A percentile compares a stretch with the other conserved stretches of the same genome.
Conservation (phyloP, 2,113 vertebrate species). For the Mormyrus iriodes region DNA sequence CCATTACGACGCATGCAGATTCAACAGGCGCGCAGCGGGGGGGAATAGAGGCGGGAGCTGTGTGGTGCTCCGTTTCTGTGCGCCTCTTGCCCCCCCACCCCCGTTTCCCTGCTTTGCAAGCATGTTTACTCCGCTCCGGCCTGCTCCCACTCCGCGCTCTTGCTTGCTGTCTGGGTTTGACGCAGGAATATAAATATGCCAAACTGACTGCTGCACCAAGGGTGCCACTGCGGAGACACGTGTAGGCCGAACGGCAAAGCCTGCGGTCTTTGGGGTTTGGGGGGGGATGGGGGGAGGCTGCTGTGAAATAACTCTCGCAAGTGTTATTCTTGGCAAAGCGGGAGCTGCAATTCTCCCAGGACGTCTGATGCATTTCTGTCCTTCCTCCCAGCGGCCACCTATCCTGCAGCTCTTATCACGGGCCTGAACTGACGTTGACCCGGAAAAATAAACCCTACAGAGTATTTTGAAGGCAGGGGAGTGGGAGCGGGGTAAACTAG, state of each 20-base stretch:
- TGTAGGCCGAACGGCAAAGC: neutral
- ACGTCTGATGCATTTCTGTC: neutral
- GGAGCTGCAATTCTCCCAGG: neutral
- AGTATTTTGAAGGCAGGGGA: slow-evolving; percentile 10
- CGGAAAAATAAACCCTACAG: neutral
- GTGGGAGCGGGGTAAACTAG: slow-evolving; percentile 31
- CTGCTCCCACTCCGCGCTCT: neutral
- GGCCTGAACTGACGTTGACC: neutral
- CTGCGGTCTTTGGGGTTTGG: neutral
- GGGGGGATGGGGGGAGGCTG: neutral
- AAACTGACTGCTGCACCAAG: neutral
- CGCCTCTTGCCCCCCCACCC: neutral
- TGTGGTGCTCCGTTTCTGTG: neutral
- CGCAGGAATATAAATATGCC: slow-evolving; percentile 17
- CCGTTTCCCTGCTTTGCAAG: slow-evolving; percentile 13
- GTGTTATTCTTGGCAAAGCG: slow-evolving; percentile 1
- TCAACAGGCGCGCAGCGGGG: slow-evolving; percentile 14
- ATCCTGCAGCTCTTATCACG: slow-evolving; percentile 22
- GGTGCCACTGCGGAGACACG: neutral
- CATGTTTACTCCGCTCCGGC: slow-evolving; percentile 5
- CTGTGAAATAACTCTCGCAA: neutral
- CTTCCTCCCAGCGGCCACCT: neutral
- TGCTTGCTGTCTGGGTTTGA: neutral
- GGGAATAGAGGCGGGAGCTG: neutral
- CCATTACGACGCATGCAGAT: slow-evolving; percentile 32